Base-by-base conservation (phyloP, 2,113 vertebrate genomes). In the Oryzias woworae region DNA sequence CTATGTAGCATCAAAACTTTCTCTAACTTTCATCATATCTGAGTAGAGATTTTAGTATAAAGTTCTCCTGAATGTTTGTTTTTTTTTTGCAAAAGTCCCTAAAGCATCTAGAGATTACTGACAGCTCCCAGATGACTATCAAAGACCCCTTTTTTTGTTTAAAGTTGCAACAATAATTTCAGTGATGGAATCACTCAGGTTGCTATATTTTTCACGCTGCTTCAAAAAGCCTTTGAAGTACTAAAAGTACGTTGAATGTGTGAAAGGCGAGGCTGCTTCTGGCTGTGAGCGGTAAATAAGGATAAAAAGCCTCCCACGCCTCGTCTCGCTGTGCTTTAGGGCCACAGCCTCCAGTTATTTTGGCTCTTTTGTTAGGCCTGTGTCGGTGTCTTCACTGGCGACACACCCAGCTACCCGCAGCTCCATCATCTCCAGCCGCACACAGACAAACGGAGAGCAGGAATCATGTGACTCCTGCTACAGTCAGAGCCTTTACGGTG, bases 241-340 rank as follows among this genome's bases (percentile, higher is more conserved):
- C 10, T 10, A 36, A 36, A 36, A 36, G 36, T 0, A 42, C 66
- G 46, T 53, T 55, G 41, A 72, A 43, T 54, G 52, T 69, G 41
- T 63, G 61, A 43, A 43, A 57, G 47, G 63, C 55, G 45, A 8
- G 20, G 54, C 17, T 22, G 23, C 28, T 12, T 52, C 69, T 43
- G 41, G 4, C 67, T 57, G 53, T 1, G 23, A 5, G 42, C 1
- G 1, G 45, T 59, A 53, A 65, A 56, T 60, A 59, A 62, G 31
- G 50, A 67, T 56, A 49, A 66, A 36, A 73, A 79, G 52, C 66
- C 23, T 12, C 62, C 46, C 74, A 57, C 63, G 18, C 58, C 50
- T 43, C 18, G 44, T 50, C 71, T 72, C 18, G 10, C 53, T 72
- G 59, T 4, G 52, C 54, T 56, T 45, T 5, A 31, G 47, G 26